Evolutionary conservation across 2,113 vertebrate genomes (phyloP).

Genomic region (Amphiprion ocellaris): DNA sequence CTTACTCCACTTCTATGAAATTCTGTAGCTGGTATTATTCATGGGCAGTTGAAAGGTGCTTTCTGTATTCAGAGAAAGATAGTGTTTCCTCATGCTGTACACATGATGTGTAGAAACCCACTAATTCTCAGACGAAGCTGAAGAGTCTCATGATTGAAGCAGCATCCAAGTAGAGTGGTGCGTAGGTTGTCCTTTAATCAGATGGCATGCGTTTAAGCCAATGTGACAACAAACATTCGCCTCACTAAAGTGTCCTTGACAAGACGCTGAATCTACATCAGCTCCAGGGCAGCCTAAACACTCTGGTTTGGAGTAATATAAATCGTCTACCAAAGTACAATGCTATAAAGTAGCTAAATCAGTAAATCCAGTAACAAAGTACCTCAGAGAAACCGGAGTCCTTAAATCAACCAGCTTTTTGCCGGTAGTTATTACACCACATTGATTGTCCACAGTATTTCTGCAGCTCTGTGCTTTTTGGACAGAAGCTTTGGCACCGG

Average conservation of each 20-base stretch:
- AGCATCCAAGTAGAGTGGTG: conserved; percentile 12
- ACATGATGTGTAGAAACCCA: neutral
- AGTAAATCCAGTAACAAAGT: conserved; percentile 37
- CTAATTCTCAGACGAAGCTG: conserved; percentile 29
- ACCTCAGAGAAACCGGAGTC: conserved; percentile 22
- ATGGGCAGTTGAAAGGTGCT: neutral
- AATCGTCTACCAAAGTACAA: conserved; percentile 10
- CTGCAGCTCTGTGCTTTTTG: conserved; percentile 56
- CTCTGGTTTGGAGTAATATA: neutral
- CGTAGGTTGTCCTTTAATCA: conserved; percentile 38
- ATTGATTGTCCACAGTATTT: conserved; percentile 62
- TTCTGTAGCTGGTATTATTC: neutral
- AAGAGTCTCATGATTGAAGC: conserved; percentile 16
- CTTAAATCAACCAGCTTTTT: conserved; percentile 48
- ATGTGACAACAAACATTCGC: conserved; percentile 24
- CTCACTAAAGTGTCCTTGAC: conserved; percentile 36
- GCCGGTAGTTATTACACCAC: conserved; percentile 34
- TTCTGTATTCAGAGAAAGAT: neutral
- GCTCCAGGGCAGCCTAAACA: conserved; percentile 7
- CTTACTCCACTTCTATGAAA: neutral
- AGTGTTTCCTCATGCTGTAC: neutral
- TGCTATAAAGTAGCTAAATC: conserved; percentile 28
- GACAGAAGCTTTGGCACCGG: conserved; percentile 42
- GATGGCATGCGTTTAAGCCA: conserved; percentile 10
- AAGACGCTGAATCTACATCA: neutral